Percentiles rank a stretch among this genome's conserved stretches.
Conservation (phyloP, 2,113 vertebrate species). For the Sitta europaea region DNA sequence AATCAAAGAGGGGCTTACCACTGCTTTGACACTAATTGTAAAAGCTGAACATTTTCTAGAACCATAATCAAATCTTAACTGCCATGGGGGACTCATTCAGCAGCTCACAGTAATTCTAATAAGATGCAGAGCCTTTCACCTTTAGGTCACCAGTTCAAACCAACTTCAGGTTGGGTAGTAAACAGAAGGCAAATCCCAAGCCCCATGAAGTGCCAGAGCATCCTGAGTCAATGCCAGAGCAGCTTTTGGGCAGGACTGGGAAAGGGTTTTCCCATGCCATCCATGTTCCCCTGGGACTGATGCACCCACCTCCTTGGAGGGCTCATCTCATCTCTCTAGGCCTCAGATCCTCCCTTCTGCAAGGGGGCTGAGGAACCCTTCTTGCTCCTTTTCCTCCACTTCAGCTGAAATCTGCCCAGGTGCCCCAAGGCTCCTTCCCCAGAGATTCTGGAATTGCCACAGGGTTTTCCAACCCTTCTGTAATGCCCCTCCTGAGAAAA, state of each 20-base stretch:
- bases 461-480: not conserved
- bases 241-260: not conserved
- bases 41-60: conserved; percentile 53
- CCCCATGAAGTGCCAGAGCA: not conserved
- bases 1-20: conserved; percentile 68
- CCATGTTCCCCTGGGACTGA: not conserved
- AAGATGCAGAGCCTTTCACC: conserved; percentile 59
- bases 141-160: conserved; percentile 60
- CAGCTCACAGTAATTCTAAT: conserved; percentile 51
- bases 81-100: conserved; percentile 36
- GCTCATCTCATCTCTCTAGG: not conserved
- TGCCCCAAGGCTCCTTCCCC: not conserved
- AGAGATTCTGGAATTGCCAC: not conserved
- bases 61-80: conserved; percentile 59
- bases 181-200: not conserved
- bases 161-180: not conserved
- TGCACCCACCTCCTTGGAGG: not conserved
- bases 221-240: not conserved
- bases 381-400: not conserved
- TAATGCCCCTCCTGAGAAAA: not conserved
- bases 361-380: not conserved
- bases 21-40: conserved; percentile 62
- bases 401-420: not conserved
- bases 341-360: not conserved
- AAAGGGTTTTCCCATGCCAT: not conserved